Evolutionary conservation across 2,888 invertebrate genomes (phyloP).

Genomic region (Pteria penguin): DNA sequence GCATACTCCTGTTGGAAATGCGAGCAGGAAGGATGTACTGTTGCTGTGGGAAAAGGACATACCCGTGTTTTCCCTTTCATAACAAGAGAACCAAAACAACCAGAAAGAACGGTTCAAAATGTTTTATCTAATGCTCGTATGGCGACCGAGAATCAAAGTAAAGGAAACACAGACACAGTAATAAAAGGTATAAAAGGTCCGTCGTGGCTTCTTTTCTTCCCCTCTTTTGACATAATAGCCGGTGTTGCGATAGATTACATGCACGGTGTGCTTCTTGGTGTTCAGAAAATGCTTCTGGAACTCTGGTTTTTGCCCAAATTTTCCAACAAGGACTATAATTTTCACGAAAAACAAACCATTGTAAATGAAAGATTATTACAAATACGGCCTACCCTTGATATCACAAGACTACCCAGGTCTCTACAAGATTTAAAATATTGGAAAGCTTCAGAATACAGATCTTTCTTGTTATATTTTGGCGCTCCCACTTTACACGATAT

Average conservation of each 20-base stretch:
- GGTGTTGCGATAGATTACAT: slow-evolving; percentile 38
- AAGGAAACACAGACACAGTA: not conserved
- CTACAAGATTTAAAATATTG: slow-evolving; percentile 51
- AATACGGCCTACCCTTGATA: slow-evolving; percentile 23
- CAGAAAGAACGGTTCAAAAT: slow-evolving; percentile 22
- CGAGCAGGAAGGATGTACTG: slow-evolving; percentile 33
- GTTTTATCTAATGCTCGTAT: slow-evolving; percentile 9
- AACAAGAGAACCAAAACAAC: slow-evolving; percentile 23
- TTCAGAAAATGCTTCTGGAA: slow-evolving; percentile 17
- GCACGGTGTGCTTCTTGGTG: slow-evolving; percentile 37
- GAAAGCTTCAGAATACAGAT: slow-evolving; percentile 51
- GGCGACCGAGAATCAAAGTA: not conserved
- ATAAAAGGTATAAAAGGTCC: slow-evolving; percentile 31
- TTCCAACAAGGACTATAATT: not conserved
- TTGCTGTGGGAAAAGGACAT: slow-evolving; percentile 42
- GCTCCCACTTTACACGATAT: slow-evolving; percentile 34
- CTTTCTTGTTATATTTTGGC: slow-evolving; percentile 50
- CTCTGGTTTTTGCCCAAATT: slow-evolving; percentile 25
- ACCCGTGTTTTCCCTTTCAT: slow-evolving; percentile 37
- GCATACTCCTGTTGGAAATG: slow-evolving; percentile 41
- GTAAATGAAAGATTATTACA: not conserved
- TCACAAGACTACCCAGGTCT: slow-evolving; percentile 44
- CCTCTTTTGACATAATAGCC: slow-evolving; percentile 11
- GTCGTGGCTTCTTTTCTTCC: slow-evolving; percentile 20
- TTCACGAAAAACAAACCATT: not conserved